Evolutionary conservation across 2,113 vertebrate species (phyloP).

Genomic region (Erythrocercus mccallii): DNA sequence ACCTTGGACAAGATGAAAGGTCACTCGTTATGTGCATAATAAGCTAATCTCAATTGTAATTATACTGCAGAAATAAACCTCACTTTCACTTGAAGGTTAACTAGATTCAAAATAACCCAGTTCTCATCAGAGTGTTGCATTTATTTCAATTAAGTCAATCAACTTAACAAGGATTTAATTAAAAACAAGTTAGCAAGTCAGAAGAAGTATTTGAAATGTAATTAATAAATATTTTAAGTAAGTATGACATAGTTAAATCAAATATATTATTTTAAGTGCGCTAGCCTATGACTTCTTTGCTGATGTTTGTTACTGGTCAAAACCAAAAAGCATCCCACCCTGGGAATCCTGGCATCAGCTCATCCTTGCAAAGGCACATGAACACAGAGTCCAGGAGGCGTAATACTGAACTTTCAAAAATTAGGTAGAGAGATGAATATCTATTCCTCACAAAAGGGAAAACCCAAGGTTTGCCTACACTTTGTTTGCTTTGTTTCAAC

Average conservation of each 20-base stretch:
- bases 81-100: slow-evolving; percentile 44
- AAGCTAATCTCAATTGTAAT: slow-evolving; percentile 39
- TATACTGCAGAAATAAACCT: neutral
- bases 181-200: slow-evolving; percentile 56
- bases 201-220: neutral
- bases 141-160: slow-evolving; percentile 56
- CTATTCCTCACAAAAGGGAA: neutral
- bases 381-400: neutral
- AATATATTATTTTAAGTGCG: neutral
- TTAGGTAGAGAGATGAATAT: neutral
- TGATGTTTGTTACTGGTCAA: neutral
- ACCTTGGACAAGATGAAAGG: slow-evolving; percentile 18
- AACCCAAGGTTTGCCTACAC: neutral
- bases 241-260: neutral
- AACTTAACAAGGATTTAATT: slow-evolving; percentile 44
- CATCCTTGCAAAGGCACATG: neutral
- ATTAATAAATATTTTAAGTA: slow-evolving; percentile 50
- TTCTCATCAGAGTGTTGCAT: slow-evolving; percentile 42
- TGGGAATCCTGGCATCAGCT: neutral
- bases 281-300: neutral
- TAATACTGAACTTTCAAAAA: neutral
- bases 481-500: neutral
- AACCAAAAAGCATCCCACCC: neutral
- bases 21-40: slow-evolving; percentile 25
- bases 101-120: slow-evolving; percentile 45